Base-by-base conservation (phyloP, 2,888 invertebrate species). In the Tiphia femorata region DNA sequence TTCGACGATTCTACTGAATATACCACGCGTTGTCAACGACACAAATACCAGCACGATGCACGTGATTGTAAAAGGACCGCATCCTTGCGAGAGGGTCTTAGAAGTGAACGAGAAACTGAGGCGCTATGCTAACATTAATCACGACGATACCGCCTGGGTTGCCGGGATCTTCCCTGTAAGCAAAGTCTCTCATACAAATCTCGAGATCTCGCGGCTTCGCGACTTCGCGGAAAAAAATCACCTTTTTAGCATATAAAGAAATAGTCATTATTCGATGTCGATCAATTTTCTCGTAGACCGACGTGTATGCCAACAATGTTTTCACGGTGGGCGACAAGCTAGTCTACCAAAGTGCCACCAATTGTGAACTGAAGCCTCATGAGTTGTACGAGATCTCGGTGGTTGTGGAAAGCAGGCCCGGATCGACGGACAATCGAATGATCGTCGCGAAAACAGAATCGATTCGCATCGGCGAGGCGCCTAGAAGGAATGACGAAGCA, bases 291-390 rank as follows among this genome's bases (percentile, higher is more conserved):
- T 23, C n/a, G 8, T 16, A 72, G 59, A 64, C 67, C 1, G 25
- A 44, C 20, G 8, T 38, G 2, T 57, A 46, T 0, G 60, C 54
- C 1, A 58, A 58, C 3, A 56, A 42, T 16, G 41, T 38, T 14
- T 67, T 77, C n/a, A 48, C 2, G 2, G 52, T 77, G 6, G 76
- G 76, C 5, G 65, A 73, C 30, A 50, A 65, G n/a, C 14, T 30
- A 8, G 5, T 43, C 3, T 63, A 69, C 14, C 51, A 37, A 5
- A 43, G 29, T 3, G 60, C 30, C 0, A 57, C 12, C 14, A 73
- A 74, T 42, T 72, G 70, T 16, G 51, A 55, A 0, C 49, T 77
- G 2, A 58, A 63, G 17, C 35, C 67, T 2, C 38, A 58, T 8
- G 49, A 64, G 8, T 57, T 44, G 6, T 77, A 76, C 21, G 43